Evolutionary conservation across 37 sponge, comb jelly and placozoan genomes (phyloP).

Genomic region (Chondrosia reniformis): DNA sequence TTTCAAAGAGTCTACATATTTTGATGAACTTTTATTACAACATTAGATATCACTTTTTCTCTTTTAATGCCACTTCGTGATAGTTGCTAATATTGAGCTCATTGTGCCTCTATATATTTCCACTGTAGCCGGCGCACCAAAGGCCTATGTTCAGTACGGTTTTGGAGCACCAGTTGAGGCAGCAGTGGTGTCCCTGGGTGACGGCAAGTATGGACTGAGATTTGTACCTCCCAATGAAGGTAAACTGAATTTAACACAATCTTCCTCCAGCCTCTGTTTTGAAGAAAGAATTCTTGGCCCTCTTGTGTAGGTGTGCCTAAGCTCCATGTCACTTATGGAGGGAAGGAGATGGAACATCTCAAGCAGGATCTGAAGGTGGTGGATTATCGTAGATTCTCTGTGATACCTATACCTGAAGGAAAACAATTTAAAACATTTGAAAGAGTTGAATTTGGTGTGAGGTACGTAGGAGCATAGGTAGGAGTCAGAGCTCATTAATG

Average conservation of each 20-base stretch:
- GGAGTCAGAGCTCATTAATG: too few species aligned
- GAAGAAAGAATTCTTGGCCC: too few species aligned
- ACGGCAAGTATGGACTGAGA: conserved; percentile 29
- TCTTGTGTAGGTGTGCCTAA: conserved; percentile 9
- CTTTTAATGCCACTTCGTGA: too few species aligned
- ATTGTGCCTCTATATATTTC: background rate
- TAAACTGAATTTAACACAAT: background rate
- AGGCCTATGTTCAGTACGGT: conserved; percentile 38
- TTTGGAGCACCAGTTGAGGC: conserved; percentile 19
- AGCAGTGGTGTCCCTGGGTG: background rate
- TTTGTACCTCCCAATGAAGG: conserved; percentile 50
- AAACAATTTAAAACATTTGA: conserved; percentile 41
- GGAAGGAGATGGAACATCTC: conserved; percentile 43
- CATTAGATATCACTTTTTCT: too few species aligned
- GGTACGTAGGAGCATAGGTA: conserved; percentile 4
- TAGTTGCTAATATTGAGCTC: too few species aligned
- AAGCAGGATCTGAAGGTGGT: conserved; percentile 37
- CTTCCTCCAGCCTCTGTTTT: too few species aligned
- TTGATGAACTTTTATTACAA: too few species aligned
- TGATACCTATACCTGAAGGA: conserved; percentile 24
- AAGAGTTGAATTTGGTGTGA: conserved; percentile 29
- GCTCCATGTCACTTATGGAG: conserved; percentile 42
- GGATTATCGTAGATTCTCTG: conserved; percentile 30
- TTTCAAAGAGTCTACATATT: too few species aligned
- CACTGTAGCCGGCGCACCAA: background rate